Conservation (phyloP, 2,888 invertebrate genomes). For the Drosophila prolongata region DNA sequence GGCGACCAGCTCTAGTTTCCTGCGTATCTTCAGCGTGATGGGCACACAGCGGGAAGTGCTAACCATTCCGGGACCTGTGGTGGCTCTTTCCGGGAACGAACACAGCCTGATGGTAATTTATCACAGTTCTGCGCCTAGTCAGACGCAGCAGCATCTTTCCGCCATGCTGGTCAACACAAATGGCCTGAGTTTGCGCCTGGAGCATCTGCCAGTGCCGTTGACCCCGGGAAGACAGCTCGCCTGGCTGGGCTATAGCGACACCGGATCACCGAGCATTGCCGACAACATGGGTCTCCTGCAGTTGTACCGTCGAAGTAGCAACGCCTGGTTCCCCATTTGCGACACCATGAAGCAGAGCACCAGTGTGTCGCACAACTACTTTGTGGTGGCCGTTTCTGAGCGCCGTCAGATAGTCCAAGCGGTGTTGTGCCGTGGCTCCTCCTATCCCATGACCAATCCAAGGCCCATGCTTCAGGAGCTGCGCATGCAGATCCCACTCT, state of each 20-base stretch:
- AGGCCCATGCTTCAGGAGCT: conserved; percentile 92
- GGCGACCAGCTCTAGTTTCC: conserved; percentile 89
- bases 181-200: conserved; percentile 85
- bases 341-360: conserved; percentile 89
- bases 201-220: conserved; percentile 87
- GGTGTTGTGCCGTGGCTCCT: conserved; percentile 94
- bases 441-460: conserved; percentile 94
- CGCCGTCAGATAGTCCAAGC: conserved; percentile 91
- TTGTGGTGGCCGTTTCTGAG: conserved; percentile 92
- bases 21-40: conserved; percentile 93
- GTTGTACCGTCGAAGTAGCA: conserved; percentile 88
- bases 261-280: conserved; percentile 90
- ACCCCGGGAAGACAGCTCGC: conserved; percentile 87
- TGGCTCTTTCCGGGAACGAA: conserved; percentile 88
- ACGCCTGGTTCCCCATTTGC: conserved; percentile 92
- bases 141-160: conserved; percentile 86
- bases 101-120: conserved; percentile 88
- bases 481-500: conserved; percentile 90
- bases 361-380: conserved; percentile 90
- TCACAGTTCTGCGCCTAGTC: conserved; percentile 86
- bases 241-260: conserved; percentile 93
- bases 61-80: conserved; percentile 89
- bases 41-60: conserved; percentile 93
- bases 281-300: conserved; percentile 92
- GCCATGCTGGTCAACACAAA: conserved; percentile 86